Evolutionary conservation across 2,113 vertebrate species (phyloP).

Genomic region (Psephotus haematonotus): DNA sequence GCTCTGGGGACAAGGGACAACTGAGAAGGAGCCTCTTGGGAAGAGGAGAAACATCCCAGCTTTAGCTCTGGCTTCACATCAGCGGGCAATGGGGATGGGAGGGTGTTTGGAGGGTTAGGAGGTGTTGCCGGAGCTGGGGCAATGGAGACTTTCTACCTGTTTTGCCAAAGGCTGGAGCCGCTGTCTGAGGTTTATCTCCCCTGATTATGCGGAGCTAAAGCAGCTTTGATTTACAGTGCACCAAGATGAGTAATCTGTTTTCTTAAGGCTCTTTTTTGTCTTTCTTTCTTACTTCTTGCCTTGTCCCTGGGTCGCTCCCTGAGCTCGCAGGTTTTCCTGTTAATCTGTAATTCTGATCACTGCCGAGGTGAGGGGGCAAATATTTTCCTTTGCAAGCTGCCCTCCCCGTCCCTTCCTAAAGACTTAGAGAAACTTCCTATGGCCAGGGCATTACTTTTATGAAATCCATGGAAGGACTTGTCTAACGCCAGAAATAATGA

Average conservation of each 20-base stretch:
- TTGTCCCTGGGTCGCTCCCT: neutral
- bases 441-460: neutral
- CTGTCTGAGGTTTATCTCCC: neutral
- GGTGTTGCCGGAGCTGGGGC: rapidly evolving
- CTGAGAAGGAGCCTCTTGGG: rapidly evolving
- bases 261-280: neutral
- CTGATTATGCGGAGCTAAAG: neutral
- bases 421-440: neutral
- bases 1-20: neutral
- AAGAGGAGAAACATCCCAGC: neutral
- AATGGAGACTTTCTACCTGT: neutral
- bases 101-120: neutral
- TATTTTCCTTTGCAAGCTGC: neutral
- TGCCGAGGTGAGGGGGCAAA: neutral
- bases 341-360: conserved; percentile 35
- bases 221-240: neutral
- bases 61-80: rapidly evolving
- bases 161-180: neutral
- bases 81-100: rapidly evolving
- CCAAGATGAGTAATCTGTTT: neutral
- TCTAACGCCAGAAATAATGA: neutral
- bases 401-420: neutral
- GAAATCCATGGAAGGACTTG: neutral
- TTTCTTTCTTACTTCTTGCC: neutral
- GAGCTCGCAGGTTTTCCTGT: neutral